Evolutionary conservation across 1,140 invertebrate genomes (phyloP), one percentile per base, ranked within the genome.

Genomic region (Drosophila bipectinata): DNA sequence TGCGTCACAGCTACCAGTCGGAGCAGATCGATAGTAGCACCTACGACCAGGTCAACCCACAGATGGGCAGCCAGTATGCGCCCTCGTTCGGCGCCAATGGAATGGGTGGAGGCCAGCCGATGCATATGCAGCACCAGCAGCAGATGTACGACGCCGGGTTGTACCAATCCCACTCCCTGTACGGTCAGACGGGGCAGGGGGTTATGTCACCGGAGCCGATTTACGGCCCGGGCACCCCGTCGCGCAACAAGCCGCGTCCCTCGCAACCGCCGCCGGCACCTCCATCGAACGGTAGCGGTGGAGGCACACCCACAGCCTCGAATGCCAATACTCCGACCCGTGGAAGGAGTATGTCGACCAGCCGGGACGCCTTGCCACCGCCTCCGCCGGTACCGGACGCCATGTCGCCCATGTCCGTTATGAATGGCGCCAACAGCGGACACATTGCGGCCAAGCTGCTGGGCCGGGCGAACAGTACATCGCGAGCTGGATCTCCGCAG

Each of bases 261-360:
- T 94, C 96, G 54, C 95, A 96, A 85, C 97, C 97, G 57, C 97
- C 97, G 56, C 97, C 97, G 54, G 96, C 97, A 58, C 97, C 97
- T 10, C 97, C 97, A 48, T 94, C 94, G 24, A 94, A 93, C 78
- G 92, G 93, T 37, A 94, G 94, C 57, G 95, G 94, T 80, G 95
- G 94, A 74, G 94, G 94, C 21, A 96, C 95, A 14, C 95, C 95
- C 6, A 95, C 94, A n/a, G 93, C 95, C 57, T 94, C 95, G 49
- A 92, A 94, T 76, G 93, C 93, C 63, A 94, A 94, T 85, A 95
- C 95, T 15, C 95, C 95, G 34, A 96, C 95, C 15, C 93, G 95
- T 61, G 94, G 94, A 64, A 93, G 94, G 78, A 95, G 94, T 73
- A 94, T 95, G 92, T 94, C 94, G 52, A 93, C 94, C 15, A 94